Conservation (phyloP, 2,113 vertebrate species). For the Hydrolagus affinis region DNA sequence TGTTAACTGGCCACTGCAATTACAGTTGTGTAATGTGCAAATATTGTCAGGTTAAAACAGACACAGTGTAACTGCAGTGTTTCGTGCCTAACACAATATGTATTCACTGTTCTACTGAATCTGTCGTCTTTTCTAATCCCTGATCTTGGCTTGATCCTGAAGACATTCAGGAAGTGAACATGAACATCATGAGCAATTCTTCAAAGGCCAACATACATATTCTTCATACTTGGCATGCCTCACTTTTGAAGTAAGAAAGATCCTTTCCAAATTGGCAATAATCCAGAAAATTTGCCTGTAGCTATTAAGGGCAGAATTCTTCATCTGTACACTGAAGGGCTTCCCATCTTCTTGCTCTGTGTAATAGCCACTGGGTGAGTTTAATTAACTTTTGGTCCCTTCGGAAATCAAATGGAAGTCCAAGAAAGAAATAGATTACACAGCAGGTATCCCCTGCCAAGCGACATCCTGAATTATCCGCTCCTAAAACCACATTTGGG, state of each 20-base stretch:
- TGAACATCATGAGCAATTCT: not conserved
- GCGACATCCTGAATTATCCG: not conserved
- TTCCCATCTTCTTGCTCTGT: not conserved
- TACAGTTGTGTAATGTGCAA: too few relatives aligned
- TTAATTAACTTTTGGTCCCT: constrained; percentile 20
- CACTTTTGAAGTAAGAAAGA: not conserved
- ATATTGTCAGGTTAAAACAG: not conserved
- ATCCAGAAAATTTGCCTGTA: not conserved
- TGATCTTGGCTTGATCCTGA: not conserved
- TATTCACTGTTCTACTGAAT: not conserved
- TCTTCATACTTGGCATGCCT: not conserved
- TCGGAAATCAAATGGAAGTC: not conserved
- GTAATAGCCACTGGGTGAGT: not conserved
- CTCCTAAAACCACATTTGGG: not conserved
- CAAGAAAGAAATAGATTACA: not conserved
- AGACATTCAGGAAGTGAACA: not conserved
- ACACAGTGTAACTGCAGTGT: not conserved
- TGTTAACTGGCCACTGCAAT: too few relatives aligned
- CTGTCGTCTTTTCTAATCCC: not conserved
- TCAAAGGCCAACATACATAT: not conserved
- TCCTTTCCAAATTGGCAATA: constrained; percentile 6
- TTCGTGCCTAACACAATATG: not conserved
- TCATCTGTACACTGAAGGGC: not conserved
- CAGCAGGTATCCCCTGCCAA: not conserved
- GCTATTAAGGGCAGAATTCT: not conserved